Conservation (phyloP, 2,113 vertebrate genomes). For the Serilophus lunatus region DNA sequence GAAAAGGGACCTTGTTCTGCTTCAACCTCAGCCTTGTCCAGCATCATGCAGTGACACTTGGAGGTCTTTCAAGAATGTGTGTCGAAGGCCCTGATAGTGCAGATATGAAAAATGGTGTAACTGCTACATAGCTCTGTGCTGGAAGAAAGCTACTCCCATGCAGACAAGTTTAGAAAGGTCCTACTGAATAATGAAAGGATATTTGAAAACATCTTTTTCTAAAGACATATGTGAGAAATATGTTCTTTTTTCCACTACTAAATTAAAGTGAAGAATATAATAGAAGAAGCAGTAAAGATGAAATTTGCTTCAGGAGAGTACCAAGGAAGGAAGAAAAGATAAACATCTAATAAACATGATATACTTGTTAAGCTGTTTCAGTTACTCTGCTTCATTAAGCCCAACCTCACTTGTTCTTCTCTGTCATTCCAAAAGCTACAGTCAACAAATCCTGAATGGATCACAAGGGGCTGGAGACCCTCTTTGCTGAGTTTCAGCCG, state of each 20-base stretch:
- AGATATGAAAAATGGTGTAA: background rate
- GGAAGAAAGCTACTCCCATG: background rate
- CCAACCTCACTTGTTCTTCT: background rate
- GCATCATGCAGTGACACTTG: background rate
- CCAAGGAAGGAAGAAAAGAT: background rate
- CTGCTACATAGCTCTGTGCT: background rate
- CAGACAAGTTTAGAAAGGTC: background rate
- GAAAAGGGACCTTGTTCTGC: conserved; percentile 12
- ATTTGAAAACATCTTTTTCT: background rate
- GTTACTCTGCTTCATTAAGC: background rate
- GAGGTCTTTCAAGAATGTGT: background rate
- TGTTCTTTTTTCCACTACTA: background rate
- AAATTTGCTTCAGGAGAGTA: background rate
- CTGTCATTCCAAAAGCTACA: background rate
- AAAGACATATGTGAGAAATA: background rate
- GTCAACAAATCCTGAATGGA: background rate
- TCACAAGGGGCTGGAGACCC: background rate
- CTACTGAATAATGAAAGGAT: background rate
- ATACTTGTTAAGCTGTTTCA: background rate
- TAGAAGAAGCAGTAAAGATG: background rate
- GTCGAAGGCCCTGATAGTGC: background rate
- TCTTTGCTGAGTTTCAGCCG: background rate
- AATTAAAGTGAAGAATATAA: background rate
- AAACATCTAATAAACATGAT: background rate
- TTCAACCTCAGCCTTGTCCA: background rate